Conservation (phyloP, 2,113 vertebrate genomes). For the Psettodes erumei region DNA sequence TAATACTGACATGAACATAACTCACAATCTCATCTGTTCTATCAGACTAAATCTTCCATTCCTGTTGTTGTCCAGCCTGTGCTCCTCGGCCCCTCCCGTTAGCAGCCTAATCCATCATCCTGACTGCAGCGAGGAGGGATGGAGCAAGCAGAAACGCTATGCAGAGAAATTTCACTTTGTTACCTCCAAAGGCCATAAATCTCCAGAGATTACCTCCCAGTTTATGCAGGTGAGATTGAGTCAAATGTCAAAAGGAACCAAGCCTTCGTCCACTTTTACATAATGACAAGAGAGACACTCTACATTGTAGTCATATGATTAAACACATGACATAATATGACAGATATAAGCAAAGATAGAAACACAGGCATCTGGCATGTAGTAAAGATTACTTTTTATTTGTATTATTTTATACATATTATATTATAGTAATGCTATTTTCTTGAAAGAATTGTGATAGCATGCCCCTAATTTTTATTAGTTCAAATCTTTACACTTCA, state of each 20-base stretch:
- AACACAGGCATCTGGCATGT: too few relatives aligned
- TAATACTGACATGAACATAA: conserved; percentile 40
- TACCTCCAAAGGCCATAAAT: conserved; percentile 61
- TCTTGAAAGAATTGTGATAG: too few relatives aligned
- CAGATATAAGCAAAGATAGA: too few relatives aligned
- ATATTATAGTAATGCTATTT: too few relatives aligned
- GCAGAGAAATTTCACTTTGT: conserved; percentile 50
- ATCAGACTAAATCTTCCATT: conserved; percentile 45
- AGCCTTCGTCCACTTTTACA: conserved; percentile 5
- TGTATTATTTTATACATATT: too few relatives aligned
- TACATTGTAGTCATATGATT: not conserved
- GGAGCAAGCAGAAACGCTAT: conserved; percentile 49
- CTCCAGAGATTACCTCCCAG: conserved; percentile 19
- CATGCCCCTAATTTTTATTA: too few relatives aligned
- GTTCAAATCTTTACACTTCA: too few relatives aligned
- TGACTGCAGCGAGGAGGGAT: conserved; percentile 52
- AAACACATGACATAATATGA: not conserved
- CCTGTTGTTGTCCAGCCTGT: conserved; percentile 29
- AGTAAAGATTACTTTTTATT: too few relatives aligned
- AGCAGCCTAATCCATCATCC: conserved; percentile 68
- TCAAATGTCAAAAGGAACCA: conserved; percentile 7
- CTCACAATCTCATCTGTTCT: conserved; percentile 39
- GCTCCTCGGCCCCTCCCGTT: conserved; percentile 32
- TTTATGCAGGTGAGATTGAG: conserved; percentile 43
- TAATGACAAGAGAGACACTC: not conserved